Evolutionary conservation across 30 jellyfish, hydroid and myxozoan genomes (phyloP).

Genomic region (Rhopilema esculentum): DNA sequence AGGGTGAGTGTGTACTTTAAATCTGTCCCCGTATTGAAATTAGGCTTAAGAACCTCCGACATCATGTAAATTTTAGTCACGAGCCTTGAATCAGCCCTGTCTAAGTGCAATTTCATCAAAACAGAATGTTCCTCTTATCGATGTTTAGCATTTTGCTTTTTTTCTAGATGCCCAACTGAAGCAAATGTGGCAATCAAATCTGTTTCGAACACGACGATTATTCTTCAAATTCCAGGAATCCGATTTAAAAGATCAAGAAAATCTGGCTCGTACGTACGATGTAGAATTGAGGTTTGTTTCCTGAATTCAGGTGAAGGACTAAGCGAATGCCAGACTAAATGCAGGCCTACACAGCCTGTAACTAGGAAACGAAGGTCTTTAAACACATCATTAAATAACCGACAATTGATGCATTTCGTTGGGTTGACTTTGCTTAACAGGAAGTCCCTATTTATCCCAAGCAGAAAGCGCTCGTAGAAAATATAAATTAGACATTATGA

Average conservation of each 20-base stretch:
- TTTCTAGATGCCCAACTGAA: conserved; percentile 81
- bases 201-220: conserved; percentile 30
- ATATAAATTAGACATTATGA: neutral
- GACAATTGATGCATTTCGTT: neutral
- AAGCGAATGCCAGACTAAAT: conserved; percentile 16
- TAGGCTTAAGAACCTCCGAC: no score
- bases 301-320: neutral
- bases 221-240: conserved; percentile 78
- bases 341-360: neutral
- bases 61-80: no score
- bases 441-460: neutral
- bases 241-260: conserved; percentile 51
- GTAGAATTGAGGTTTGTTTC: conserved; percentile 68
- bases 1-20: conserved; percentile 62
- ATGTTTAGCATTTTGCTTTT: neutral
- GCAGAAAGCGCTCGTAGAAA: neutral
- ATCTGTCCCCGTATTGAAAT: neutral
- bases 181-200: conserved; percentile 54
- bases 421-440: neutral
- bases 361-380: conserved; percentile 22
- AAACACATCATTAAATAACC: neutral
- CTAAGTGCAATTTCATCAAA: no score
- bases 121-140: neutral
- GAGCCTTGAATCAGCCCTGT: no score
- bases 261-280: conserved; percentile 64